Percentiles rank a stretch among this genome's conserved stretches.
Evolutionary conservation across 1,140 invertebrate species (phyloP).

Genomic region (Archegozetes longisetosus): DNA sequence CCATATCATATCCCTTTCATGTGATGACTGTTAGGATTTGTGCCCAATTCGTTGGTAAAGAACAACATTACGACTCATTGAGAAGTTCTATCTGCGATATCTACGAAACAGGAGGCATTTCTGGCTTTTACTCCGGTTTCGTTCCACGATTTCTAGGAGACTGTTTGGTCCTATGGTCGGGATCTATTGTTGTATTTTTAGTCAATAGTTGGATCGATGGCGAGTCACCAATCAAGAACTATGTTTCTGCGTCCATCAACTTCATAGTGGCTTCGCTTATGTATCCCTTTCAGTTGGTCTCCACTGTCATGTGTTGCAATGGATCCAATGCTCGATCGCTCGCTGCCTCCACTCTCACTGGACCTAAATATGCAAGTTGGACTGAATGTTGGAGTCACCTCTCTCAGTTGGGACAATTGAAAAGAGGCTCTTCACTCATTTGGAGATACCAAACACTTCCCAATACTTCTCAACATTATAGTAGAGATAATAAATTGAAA

Average conservation of each 20-base stretch:
- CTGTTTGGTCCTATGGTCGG: constrained; percentile 1
- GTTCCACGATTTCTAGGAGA: constrained; percentile 12
- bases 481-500: too few species aligned
- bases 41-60: constrained; percentile 14
- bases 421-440: constrained; percentile 15
- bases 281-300: constrained; percentile 71
- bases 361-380: constrained; percentile 63
- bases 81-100: constrained; percentile 9
- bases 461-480: background rate
- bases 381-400: constrained; percentile 59
- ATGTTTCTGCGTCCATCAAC: background rate
- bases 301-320: constrained; percentile 67
- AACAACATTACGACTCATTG: constrained; percentile 13
- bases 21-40: constrained; percentile 10
- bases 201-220: background rate
- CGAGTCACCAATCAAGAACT: background rate
- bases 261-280: constrained; percentile 37
- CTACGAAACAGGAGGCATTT: constrained; percentile 10
- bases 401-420: constrained; percentile 14
- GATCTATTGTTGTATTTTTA: constrained; percentile 2
- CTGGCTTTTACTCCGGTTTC: constrained; percentile 16
- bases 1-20: constrained; percentile 15
- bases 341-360: constrained; percentile 29
- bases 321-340: constrained; percentile 37
- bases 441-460: constrained; percentile 26